A percentile compares a stretch with the other conserved stretches of the same genome.
Conservation (phyloP, 2,888 invertebrate genomes). For the Baronia brevicornis region DNA sequence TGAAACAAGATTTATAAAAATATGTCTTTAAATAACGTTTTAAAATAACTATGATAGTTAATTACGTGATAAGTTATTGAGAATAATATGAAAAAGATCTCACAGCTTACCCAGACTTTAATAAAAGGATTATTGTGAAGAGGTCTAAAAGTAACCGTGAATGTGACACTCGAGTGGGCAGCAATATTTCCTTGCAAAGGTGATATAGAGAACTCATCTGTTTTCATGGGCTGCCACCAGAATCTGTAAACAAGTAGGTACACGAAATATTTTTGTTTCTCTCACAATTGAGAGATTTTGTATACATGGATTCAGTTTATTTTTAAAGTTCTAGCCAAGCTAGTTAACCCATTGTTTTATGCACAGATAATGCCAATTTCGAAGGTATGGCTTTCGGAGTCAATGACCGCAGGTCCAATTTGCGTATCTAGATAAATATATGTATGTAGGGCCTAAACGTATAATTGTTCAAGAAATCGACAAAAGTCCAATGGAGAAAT, state of each 20-base stretch:
- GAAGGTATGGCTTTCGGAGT: no score
- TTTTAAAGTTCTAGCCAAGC: neutral
- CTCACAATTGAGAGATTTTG: no score
- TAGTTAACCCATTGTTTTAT: no score
- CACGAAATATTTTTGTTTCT: neutral
- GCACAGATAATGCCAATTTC: no score
- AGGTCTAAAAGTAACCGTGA: constrained; percentile 78
- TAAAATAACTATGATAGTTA: no score
- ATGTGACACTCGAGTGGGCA: constrained; percentile 77
- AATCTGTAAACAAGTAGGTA: constrained; percentile 33
- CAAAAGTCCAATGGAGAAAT: no score
- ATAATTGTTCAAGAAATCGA: no score
- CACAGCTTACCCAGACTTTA: constrained; percentile 66
- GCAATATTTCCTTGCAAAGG: constrained; percentile 79
- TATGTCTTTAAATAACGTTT: neutral
- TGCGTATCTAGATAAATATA: no score
- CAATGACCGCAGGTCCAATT: no score
- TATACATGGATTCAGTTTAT: neutral
- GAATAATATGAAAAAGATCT: no score
- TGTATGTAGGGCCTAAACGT: no score
- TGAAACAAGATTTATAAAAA: constrained; percentile 4
- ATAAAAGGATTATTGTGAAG: constrained; percentile 58
- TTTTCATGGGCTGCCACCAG: constrained; percentile 62
- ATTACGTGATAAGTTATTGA: no score
- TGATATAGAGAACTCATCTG: constrained; percentile 73